Evolutionary conservation across 2,113 vertebrate species (phyloP), one percentile per base, ranked within the genome.

Genomic region (Ammodytes marinus): DNA sequence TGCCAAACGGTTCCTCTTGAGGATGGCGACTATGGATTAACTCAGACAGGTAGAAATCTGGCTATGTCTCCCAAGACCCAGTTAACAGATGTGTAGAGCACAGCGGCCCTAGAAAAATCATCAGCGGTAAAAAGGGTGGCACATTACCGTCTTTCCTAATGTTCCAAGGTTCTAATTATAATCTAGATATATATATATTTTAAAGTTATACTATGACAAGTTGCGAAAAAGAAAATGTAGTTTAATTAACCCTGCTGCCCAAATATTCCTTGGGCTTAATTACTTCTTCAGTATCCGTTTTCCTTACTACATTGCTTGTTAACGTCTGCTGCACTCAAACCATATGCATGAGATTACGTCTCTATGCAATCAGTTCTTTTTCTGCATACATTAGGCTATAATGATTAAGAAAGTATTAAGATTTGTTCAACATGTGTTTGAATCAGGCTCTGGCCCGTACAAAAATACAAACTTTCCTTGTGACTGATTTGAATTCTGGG

Each of bases 41-140:
- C 52, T 59, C 67, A 72, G 45, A 83, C 53, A 73, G 71, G 66
- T 68, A 55, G 19, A 69, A 66, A 12, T 70, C 55, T 49, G 63
- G 63, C 19, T 27, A 27, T 2, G 5, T 40, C 58, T 6, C 45
- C 63, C 45, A 8, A 37, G 65, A 69, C 66, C 46, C 54, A 70
- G 66, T 70, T 65, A 77, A 39, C 66, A 72, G 43, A 72, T 49
- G 42, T 61, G 37, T 3, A 27, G 14, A 43, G 35, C 19, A 46
- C 47, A 59, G n/a, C 42, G 68, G 50, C 3, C 52, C 57, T 37
- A 70, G 9, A 53, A 60, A 74, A n/a, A 43, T 35, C n/a, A 77
- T 3, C 10, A 37, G 58, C 19, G 9, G 4, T 47, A 9, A 77
- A 40, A 61, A 66, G n/a, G 37, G n/a, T 10, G 3, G 40, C 35